phyloP scores from a whole-genome alignment of 1,140 invertebrate species.

The Sinonovacula constricta region DNA sequence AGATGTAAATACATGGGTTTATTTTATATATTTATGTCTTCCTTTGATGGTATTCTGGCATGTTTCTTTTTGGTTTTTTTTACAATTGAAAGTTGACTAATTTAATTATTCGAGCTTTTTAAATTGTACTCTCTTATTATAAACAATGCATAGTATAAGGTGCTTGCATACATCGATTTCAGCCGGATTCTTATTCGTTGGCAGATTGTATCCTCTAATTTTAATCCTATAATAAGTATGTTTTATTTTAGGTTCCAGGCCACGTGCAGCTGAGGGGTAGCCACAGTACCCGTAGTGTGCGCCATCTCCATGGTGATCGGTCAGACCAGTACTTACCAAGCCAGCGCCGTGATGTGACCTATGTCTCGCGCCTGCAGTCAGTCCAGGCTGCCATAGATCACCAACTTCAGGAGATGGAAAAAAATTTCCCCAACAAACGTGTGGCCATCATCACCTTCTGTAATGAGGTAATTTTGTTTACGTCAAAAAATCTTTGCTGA shows the following conservation, averaged over 20 bases:
- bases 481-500: no score
- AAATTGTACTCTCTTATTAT: no score
- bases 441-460: slow-evolving; percentile 74
- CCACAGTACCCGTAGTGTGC: slow-evolving; percentile 50
- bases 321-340: slow-evolving; percentile 66
- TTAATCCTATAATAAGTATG: not conserved
- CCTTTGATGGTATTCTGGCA: no score
- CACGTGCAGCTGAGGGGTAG: slow-evolving; percentile 68
- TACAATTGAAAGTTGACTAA: no score
- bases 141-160: no score
- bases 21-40: no score
- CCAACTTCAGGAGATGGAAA: slow-evolving; percentile 72
- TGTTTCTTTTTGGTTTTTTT: no score
- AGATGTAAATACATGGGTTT: no score
- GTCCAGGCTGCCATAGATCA: slow-evolving; percentile 77
- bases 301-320: slow-evolving; percentile 57
- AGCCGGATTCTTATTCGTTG: no score
- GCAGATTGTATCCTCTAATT: no score
- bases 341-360: slow-evolving; percentile 69
- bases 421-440: slow-evolving; percentile 69
- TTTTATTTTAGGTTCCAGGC: slow-evolving; percentile 67
- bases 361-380: slow-evolving; percentile 72
- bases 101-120: no score
- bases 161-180: no score
- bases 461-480: slow-evolving; percentile 74